These are phyloP conservation scores for Eubasilissa regina DNA, from an alignment of 1,140 invertebrate genomes.

Conservation along the genomic window DNA sequence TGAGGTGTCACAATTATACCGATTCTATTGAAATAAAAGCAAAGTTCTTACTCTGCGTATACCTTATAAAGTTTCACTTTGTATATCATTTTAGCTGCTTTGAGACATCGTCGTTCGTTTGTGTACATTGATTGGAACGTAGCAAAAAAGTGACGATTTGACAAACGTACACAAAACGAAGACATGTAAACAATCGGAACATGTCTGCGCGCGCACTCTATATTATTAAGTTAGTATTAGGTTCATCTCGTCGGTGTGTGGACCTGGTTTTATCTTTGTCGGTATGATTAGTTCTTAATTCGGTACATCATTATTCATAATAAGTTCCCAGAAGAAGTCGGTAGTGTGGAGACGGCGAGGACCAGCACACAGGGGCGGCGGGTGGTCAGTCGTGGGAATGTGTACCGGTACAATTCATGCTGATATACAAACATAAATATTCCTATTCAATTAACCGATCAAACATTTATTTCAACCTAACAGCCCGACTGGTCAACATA, in stretches of 20 bases:
- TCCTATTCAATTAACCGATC: slow-evolving; percentile 35
- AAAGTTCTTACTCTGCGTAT: slow-evolving; percentile 6
- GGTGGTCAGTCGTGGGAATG: slow-evolving; percentile 55
- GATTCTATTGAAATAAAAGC: neutral
- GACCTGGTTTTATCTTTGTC: slow-evolving; percentile 55
- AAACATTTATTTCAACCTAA: neutral
- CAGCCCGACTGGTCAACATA: neutral
- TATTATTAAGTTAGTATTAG: neutral
- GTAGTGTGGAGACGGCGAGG: slow-evolving; percentile 15
- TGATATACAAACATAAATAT: slow-evolving; percentile 46
- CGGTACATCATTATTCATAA: slow-evolving; percentile 61
- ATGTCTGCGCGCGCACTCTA: neutral
- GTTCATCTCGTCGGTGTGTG: neutral
- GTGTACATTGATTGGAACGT: neutral
- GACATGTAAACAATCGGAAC: neutral
- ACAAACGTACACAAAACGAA: neutral
- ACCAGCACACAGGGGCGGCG: slow-evolving; percentile 56
- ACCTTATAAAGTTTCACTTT: neutral
- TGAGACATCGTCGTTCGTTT: slow-evolving; percentile 10
- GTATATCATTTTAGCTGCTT: neutral
- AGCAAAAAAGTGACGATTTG: neutral
- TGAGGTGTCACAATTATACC: no score
- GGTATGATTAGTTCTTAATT: slow-evolving; percentile 60
- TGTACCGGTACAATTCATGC: neutral
- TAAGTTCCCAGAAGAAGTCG: slow-evolving; percentile 56